Evolutionary conservation across 2,888 invertebrate species (phyloP).

Genomic region (Trachelus troglodyta): DNA sequence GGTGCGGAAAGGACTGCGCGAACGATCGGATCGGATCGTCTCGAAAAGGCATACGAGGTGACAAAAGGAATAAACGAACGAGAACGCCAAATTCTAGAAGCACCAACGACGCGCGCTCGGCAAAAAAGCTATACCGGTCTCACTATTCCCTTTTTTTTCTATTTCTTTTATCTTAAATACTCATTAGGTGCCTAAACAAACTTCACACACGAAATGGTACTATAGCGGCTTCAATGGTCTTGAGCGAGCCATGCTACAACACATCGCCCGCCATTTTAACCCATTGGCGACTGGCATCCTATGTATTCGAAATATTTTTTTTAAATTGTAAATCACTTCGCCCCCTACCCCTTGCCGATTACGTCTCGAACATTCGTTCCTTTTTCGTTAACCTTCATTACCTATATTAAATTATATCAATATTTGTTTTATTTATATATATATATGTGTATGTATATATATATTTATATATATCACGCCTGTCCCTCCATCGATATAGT

Average conservation of each 20-base stretch:
- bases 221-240: constrained; percentile 26
- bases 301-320: constrained; percentile 1
- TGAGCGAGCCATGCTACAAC: constrained; percentile 52
- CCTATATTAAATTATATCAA: constrained; percentile 64
- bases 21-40: background rate
- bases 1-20: background rate
- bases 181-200: constrained; percentile 18
- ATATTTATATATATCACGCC: constrained; percentile 61
- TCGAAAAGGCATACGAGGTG: background rate
- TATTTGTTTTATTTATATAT: constrained; percentile 47
- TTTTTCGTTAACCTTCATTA: constrained; percentile 32
- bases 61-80: background rate
- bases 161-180: constrained; percentile 14
- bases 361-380: constrained; percentile 13
- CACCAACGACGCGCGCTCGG: constrained; percentile 35
- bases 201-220: constrained; percentile 26
- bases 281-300: constrained; percentile 10
- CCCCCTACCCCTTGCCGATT: constrained; percentile 22
- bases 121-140: constrained; percentile 19
- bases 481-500: constrained; percentile 57
- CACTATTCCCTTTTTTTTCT: background rate
- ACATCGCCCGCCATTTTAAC: constrained; percentile 43
- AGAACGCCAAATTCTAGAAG: constrained; percentile 13
- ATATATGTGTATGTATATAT: constrained; percentile 34
- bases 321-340: background rate